phyloP scores from a whole-genome alignment of 2,113 vertebrate genomes.

The Dicaeum eximium region DNA sequence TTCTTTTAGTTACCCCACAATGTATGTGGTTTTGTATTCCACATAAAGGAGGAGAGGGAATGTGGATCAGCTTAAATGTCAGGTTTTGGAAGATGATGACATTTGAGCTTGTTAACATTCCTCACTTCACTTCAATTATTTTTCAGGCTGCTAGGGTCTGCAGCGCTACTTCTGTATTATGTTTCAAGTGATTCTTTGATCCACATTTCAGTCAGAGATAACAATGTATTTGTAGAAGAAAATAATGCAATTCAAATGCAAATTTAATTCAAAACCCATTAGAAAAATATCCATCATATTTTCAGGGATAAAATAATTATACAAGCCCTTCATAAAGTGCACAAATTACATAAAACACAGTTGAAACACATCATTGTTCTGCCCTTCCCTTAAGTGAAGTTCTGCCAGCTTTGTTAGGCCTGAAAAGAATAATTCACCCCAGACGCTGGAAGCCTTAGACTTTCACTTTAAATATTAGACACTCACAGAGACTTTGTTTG shows the following conservation, averaged over 20 bases:
- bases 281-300: constrained; percentile 3
- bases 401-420: constrained; percentile 51
- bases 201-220: constrained; percentile 19
- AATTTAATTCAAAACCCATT: constrained; percentile 37
- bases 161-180: constrained; percentile 28
- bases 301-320: constrained; percentile 22
- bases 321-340: not conserved
- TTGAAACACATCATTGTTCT: constrained; percentile 43
- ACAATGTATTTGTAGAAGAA: constrained; percentile 5
- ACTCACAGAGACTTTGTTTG: constrained; percentile 18
- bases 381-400: constrained; percentile 27
- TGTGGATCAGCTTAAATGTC: constrained; percentile 63
- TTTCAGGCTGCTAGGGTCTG: constrained; percentile 61
- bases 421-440: constrained; percentile 31
- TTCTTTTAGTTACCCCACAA: constrained; percentile 1
- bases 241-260: constrained; percentile 38
- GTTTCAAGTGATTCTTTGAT: constrained; percentile 67
- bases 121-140: constrained; percentile 70
- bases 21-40: constrained; percentile 16
- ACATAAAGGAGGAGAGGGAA: constrained; percentile 11
- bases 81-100: constrained; percentile 67
- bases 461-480: constrained; percentile 61
- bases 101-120: constrained; percentile 80
- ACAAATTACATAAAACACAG: constrained; percentile 27
- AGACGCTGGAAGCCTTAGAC: constrained; percentile 18